phyloP scores from a whole-genome alignment of 2,797 vertebrate genomes.

The Sandelia bainsii region DNA sequence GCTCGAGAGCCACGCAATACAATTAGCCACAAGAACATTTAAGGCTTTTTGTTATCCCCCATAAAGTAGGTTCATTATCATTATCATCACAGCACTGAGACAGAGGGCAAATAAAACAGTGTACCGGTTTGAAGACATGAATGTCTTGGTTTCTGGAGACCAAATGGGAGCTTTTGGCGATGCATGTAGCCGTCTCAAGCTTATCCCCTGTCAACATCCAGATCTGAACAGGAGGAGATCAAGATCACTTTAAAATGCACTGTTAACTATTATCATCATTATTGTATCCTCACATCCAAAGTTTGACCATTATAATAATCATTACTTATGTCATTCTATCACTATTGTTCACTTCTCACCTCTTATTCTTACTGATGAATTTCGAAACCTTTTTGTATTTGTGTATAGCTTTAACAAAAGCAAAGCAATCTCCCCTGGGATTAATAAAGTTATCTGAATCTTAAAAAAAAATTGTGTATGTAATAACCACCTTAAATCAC shows the following conservation, averaged over 20 bases:
- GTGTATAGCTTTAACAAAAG: no score
- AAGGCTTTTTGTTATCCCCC: not conserved
- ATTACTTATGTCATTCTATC: no score
- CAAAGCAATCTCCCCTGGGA: no score
- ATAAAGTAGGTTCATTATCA: not conserved
- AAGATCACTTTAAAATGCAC: not conserved
- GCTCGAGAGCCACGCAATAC: constrained; percentile 57
- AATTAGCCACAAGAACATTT: constrained; percentile 46
- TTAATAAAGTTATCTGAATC: no score
- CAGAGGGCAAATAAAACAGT: not conserved
- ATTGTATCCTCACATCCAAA: no score
- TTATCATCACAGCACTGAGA: not conserved
- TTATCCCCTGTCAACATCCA: constrained; percentile 99
- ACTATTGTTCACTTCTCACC: no score
- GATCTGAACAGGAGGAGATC: constrained; percentile 82
- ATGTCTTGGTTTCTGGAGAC: constrained; percentile 95
- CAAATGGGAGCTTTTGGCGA: constrained; percentile 96
- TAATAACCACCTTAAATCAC: not conserved
- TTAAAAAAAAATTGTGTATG: no score
- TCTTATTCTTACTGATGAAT: no score
- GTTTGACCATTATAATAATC: no score
- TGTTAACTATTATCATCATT: no score
- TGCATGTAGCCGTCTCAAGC: constrained; percentile 96
- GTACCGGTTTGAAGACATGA: constrained; percentile 93
- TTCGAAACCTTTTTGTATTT: no score